Evolutionary conservation across 2,888 invertebrate genomes (phyloP).

Genomic region (Spatulosminthurus flaviceps): DNA sequence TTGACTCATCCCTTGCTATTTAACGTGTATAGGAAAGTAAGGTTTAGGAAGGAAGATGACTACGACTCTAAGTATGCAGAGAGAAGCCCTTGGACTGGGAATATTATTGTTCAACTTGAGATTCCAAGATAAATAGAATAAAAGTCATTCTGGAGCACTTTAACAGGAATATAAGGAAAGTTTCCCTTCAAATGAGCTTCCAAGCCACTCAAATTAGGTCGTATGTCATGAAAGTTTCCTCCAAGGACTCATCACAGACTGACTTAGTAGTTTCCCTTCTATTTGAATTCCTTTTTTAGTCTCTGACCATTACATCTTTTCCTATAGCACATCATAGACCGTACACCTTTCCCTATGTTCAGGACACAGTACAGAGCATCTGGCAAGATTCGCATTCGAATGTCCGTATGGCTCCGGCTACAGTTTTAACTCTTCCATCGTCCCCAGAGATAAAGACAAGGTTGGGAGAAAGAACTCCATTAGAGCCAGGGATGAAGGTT

Average conservation of each 20-base stretch:
- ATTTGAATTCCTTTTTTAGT: slow-evolving; percentile 7
- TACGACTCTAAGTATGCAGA: no score
- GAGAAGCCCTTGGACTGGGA: no score
- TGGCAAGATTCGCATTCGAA: slow-evolving; percentile 6
- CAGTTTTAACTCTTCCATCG: no score
- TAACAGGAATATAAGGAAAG: neutral
- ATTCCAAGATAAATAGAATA: neutral
- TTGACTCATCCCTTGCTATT: neutral
- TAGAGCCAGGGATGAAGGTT: neutral
- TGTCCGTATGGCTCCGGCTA: neutral
- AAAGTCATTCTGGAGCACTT: neutral
- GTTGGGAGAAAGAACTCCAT: neutral
- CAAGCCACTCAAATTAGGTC: slow-evolving; percentile 2
- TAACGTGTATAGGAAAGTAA: no score
- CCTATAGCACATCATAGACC: neutral
- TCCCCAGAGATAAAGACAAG: neutral
- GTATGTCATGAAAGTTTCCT: neutral
- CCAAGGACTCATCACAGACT: neutral
- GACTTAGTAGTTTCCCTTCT: neutral
- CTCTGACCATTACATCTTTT: neutral
- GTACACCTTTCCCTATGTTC: no score
- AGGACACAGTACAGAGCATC: neutral
- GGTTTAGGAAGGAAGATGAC: no score
- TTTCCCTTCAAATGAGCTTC: neutral
- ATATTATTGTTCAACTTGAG: neutral